phyloP scores from a whole-genome alignment of 2,888 invertebrate species.

The Zeuzera pyrina region DNA sequence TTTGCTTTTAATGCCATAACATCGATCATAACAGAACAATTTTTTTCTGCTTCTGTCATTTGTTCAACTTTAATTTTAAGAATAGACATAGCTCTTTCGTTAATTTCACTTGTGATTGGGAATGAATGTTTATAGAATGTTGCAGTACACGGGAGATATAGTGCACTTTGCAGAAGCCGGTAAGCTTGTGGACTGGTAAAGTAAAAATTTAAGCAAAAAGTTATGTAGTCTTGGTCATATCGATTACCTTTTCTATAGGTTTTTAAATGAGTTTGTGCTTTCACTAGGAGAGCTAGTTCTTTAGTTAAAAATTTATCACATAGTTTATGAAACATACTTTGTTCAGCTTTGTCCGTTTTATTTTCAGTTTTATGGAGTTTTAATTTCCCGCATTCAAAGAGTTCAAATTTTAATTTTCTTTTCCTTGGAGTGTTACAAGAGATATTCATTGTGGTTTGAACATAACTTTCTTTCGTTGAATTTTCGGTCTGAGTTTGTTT shows the following conservation, averaged over 20 bases:
- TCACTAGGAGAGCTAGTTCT: background rate
- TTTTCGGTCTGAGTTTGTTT: too few species aligned
- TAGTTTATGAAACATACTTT: slow-evolving; percentile 1
- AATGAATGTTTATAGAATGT: background rate
- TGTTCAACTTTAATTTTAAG: slow-evolving; percentile 2
- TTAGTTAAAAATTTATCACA: slow-evolving; percentile 2
- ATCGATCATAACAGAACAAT: slow-evolving; percentile 1
- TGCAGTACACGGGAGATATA: slow-evolving; percentile 3
- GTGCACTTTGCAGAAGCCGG: background rate
- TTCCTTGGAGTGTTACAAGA: slow-evolving; percentile 1
- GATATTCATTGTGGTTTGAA: too few species aligned
- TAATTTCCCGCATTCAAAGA: background rate
- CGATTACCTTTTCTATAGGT: slow-evolving; percentile 2
- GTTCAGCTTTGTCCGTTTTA: background rate
- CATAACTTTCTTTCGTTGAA: too few species aligned
- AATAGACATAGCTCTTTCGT: background rate
- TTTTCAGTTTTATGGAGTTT: background rate
- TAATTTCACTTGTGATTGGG: background rate
- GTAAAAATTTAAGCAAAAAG: slow-evolving; percentile 4
- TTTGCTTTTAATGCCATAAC: slow-evolving; percentile 5
- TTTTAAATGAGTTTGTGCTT: background rate
- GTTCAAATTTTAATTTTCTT: slow-evolving; percentile 2
- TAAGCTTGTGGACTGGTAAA: slow-evolving; percentile 5
- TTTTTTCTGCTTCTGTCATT: slow-evolving; percentile 1
- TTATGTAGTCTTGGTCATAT: slow-evolving; percentile 2